These are phyloP conservation scores for Popillia japonica DNA, from an alignment of 1,140 invertebrate species.

Conservation along the genomic window DNA sequence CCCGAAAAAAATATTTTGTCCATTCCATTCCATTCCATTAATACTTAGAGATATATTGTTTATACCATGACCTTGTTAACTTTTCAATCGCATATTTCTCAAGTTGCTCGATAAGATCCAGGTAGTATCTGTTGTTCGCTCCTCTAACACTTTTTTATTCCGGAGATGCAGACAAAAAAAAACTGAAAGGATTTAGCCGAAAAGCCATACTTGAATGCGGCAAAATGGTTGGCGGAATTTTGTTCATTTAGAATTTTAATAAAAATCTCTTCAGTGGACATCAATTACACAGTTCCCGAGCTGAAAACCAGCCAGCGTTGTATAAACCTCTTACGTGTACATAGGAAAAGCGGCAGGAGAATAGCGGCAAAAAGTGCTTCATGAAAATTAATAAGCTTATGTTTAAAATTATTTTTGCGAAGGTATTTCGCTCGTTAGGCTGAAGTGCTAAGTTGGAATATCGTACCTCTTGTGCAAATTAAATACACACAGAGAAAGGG, in stretches of 20 bases:
- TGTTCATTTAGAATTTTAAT: slow-evolving; percentile 14
- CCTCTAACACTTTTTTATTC: too few species aligned
- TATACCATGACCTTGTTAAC: too few species aligned
- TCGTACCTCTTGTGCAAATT: neutral
- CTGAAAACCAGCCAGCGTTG: neutral
- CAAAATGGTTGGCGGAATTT: neutral
- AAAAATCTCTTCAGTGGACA: neutral
- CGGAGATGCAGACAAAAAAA: neutral
- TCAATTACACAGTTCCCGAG: slow-evolving; percentile 2
- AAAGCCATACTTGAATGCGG: neutral
- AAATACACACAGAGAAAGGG: neutral
- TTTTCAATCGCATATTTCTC: too few species aligned
- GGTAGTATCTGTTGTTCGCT: too few species aligned
- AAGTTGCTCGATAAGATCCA: too few species aligned
- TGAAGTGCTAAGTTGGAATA: neutral
- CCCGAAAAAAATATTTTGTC: too few species aligned
- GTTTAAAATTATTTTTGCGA: slow-evolving; percentile 20
- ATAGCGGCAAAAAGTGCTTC: slow-evolving; percentile 2
- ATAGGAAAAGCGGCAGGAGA: neutral
- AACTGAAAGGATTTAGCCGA: slow-evolving; percentile 18
- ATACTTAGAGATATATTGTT: too few species aligned
- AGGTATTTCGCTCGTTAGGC: neutral
- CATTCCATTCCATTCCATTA: too few species aligned
- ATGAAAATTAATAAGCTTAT: slow-evolving; percentile 21
- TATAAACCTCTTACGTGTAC: slow-evolving; percentile 17